phyloP scores from a whole-genome alignment of 1,140 invertebrate genomes.

The Bicyclus anynana region DNA sequence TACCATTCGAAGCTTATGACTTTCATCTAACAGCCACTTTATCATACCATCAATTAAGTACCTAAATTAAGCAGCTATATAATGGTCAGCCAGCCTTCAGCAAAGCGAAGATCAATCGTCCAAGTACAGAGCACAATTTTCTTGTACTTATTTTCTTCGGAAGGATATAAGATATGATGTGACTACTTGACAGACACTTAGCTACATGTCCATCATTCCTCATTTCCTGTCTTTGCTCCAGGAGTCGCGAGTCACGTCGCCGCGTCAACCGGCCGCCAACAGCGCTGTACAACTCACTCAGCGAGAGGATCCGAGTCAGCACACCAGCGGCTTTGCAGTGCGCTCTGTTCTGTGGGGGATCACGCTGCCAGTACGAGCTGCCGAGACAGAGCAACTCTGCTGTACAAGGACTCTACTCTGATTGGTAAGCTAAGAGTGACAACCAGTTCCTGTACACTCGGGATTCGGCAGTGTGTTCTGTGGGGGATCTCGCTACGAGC shows the following conservation, averaged over 20 bases:
- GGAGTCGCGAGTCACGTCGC: constrained; percentile 48
- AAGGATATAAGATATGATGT: too few relatives aligned
- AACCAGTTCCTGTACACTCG: constrained; percentile 76
- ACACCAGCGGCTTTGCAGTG: constrained; percentile 84
- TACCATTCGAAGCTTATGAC: too few relatives aligned
- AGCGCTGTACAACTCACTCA: constrained; percentile 57
- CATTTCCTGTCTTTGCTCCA: constrained; percentile 22
- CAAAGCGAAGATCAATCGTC: too few relatives aligned
- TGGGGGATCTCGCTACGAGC: constrained; percentile 88
- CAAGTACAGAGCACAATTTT: too few relatives aligned
- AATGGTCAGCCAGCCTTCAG: too few relatives aligned
- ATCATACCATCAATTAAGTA: too few relatives aligned
- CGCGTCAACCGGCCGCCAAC: constrained; percentile 55
- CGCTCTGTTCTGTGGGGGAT: constrained; percentile 89
- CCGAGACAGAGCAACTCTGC: constrained; percentile 83
- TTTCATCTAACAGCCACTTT: too few relatives aligned
- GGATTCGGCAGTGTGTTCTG: constrained; percentile 88
- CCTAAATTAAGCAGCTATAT: too few relatives aligned
- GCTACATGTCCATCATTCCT: too few relatives aligned
- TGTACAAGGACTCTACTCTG: constrained; percentile 88
- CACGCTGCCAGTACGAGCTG: constrained; percentile 89
- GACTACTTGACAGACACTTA: too few relatives aligned
- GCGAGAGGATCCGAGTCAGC: constrained; percentile 58
- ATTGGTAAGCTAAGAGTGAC: constrained; percentile 82
- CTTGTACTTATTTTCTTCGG: too few relatives aligned